A percentile compares a stretch with the other conserved stretches of the same genome.
Evolutionary conservation across 2,888 invertebrate species (phyloP).

Genomic region (Shargacucullia verbasci): DNA sequence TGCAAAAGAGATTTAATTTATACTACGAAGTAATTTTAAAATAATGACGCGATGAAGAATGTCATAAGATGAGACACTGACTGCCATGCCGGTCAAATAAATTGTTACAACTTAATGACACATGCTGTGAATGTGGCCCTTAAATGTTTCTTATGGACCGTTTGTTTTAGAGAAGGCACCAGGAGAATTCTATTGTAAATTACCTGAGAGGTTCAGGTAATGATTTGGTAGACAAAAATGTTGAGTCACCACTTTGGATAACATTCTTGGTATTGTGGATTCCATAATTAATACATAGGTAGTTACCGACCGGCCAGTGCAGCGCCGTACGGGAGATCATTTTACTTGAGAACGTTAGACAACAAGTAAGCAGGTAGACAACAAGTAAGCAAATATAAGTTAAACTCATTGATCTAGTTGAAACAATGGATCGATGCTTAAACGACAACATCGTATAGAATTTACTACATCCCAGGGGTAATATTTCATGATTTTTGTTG

Average conservation of each 20-base stretch:
- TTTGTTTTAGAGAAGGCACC: slow-evolving; percentile 35
- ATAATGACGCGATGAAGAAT: slow-evolving; percentile 16
- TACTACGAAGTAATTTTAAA: slow-evolving; percentile 8
- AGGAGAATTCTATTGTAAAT: slow-evolving; percentile 28
- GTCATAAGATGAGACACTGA: slow-evolving; percentile 30
- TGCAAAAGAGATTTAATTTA: too few relatives aligned
- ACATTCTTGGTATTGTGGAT: slow-evolving; percentile 42
- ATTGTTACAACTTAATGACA: slow-evolving; percentile 33
- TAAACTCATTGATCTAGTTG: too few relatives aligned
- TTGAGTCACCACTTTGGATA: slow-evolving; percentile 46
- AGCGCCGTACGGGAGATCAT: too few relatives aligned
- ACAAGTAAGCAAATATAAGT: too few relatives aligned
- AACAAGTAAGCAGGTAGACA: too few relatives aligned
- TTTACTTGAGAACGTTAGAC: too few relatives aligned
- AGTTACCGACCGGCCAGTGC: too few relatives aligned
- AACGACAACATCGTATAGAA: too few relatives aligned
- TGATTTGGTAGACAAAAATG: slow-evolving; percentile 35
- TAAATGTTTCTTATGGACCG: slow-evolving; percentile 26
- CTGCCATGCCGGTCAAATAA: slow-evolving; percentile 37
- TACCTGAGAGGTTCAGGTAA: slow-evolving; percentile 54
- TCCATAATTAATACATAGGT: too few relatives aligned
- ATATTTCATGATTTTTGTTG: too few relatives aligned
- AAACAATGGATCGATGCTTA: too few relatives aligned
- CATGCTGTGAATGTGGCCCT: slow-evolving; percentile 38
- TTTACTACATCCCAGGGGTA: too few relatives aligned